Conservation (phyloP, 1,140 invertebrate species). For the Bicyclus anynana region DNA sequence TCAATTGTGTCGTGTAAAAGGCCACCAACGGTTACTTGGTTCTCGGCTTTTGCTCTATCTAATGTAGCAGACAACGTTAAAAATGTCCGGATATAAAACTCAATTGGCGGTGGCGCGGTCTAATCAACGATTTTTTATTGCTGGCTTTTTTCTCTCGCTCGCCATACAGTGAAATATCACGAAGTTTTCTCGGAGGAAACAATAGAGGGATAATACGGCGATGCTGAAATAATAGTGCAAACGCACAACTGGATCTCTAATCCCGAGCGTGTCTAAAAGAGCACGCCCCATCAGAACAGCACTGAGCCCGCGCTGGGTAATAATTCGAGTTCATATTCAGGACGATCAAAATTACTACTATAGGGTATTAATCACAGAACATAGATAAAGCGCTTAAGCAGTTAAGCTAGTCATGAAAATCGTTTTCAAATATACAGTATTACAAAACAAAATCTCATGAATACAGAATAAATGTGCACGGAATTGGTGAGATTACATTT, state of each 20-base stretch:
- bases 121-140: conserved; percentile 39
- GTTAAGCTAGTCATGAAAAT: no score
- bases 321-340: conserved; percentile 59
- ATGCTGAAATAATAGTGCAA: conserved; percentile 52
- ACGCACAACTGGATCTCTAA: conserved; percentile 61
- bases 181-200: conserved; percentile 47
- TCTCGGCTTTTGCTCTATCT: conserved; percentile 29
- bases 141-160: conserved; percentile 22
- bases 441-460: not conserved
- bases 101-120: conserved; percentile 27
- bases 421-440: not conserved
- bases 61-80: conserved; percentile 34
- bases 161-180: conserved; percentile 2
- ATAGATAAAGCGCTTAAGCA: no score
- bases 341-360: conserved; percentile 8
- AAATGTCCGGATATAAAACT: conserved; percentile 37
- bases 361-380: not conserved
- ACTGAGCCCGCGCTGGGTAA: conserved; percentile 37
- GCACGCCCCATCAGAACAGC: conserved; percentile 55
- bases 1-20: conserved; percentile 60
- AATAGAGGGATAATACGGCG: conserved; percentile 49
- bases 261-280: conserved; percentile 44
- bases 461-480: not conserved
- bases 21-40: conserved; percentile 36
- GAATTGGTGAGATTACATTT: conserved; percentile 27